A percentile compares a stretch with the other conserved stretches of the same genome.
Evolutionary conservation across 1,140 invertebrate species (phyloP).

Genomic region (Dreissena rostriformis): DNA sequence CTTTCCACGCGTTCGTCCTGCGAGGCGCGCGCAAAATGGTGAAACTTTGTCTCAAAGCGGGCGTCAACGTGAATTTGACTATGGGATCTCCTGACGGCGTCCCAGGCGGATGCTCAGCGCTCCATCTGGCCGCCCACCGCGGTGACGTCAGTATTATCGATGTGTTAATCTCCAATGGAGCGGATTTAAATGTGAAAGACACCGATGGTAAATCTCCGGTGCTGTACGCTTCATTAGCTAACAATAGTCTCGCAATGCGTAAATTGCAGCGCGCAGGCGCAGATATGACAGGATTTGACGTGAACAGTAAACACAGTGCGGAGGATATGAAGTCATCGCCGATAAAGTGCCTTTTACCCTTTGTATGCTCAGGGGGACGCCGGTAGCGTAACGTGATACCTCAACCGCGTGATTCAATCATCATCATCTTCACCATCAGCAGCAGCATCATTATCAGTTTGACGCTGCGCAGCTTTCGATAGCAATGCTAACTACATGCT

Average conservation of each 20-base stretch:
- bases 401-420: too few species aligned
- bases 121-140: constrained; percentile 75
- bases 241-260: constrained; percentile 70
- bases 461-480: too few species aligned
- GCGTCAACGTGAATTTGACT: constrained; percentile 68
- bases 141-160: constrained; percentile 75
- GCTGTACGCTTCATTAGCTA: constrained; percentile 67
- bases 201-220: constrained; percentile 64
- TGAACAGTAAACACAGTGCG: background rate
- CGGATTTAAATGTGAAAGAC: constrained; percentile 63
- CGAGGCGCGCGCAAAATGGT: constrained; percentile 73
- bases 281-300: constrained; percentile 59
- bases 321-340: too few species aligned
- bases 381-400: too few species aligned
- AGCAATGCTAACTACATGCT: too few species aligned
- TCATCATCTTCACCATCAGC: too few species aligned
- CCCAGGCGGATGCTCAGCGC: constrained; percentile 69
- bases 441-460: too few species aligned
- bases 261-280: constrained; percentile 73
- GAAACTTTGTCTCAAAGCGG: constrained; percentile 70
- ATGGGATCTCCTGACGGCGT: constrained; percentile 74
- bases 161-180: constrained; percentile 68
- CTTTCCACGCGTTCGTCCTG: constrained; percentile 75
- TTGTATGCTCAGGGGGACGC: too few species aligned
- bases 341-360: too few species aligned